A percentile compares a stretch with the other conserved stretches of the same genome.
phyloP scores from a whole-genome alignment of 2,888 invertebrate genomes.

The Eupithecia pulchellata region DNA sequence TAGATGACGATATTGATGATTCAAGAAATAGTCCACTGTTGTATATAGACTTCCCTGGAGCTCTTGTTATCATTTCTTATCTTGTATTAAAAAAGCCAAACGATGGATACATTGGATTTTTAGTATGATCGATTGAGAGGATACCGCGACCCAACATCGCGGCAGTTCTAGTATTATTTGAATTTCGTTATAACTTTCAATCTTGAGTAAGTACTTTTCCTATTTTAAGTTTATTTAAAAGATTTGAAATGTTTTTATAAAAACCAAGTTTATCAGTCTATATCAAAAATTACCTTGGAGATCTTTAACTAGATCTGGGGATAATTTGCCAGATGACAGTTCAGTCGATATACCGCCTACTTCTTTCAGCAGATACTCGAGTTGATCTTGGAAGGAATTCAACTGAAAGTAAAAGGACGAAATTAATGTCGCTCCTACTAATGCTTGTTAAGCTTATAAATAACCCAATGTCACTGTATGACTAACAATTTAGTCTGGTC shows the following conservation, averaged over 20 bases:
- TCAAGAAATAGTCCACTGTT: not conserved
- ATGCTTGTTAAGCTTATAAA: not conserved
- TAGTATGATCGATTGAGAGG: not conserved
- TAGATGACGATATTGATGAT: no score
- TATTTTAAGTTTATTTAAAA: not conserved
- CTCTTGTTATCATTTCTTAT: not conserved
- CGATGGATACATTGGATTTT: not conserved
- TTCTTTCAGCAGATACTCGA: slow-evolving; percentile 74
- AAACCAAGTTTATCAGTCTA: not conserved
- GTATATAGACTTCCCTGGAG: not conserved
- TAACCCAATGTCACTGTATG: not conserved
- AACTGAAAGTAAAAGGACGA: slow-evolving; percentile 58
- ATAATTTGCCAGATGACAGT: slow-evolving; percentile 52
- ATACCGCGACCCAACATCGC: not conserved
- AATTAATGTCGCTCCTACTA: not conserved
- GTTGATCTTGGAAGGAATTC: slow-evolving; percentile 77
- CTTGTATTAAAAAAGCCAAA: not conserved
- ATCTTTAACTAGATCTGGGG: slow-evolving; percentile 70
- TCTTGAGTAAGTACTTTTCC: no score
- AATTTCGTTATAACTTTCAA: not conserved
- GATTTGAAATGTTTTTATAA: not conserved
- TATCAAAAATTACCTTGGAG: slow-evolving; percentile 62
- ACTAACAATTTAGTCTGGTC: not conserved
- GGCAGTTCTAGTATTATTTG: not conserved
- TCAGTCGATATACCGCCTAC: slow-evolving; percentile 52